phyloP scores from a whole-genome alignment of 30 jellyfish, hydroid and myxozoan species.

The Sanderia malayensis region DNA sequence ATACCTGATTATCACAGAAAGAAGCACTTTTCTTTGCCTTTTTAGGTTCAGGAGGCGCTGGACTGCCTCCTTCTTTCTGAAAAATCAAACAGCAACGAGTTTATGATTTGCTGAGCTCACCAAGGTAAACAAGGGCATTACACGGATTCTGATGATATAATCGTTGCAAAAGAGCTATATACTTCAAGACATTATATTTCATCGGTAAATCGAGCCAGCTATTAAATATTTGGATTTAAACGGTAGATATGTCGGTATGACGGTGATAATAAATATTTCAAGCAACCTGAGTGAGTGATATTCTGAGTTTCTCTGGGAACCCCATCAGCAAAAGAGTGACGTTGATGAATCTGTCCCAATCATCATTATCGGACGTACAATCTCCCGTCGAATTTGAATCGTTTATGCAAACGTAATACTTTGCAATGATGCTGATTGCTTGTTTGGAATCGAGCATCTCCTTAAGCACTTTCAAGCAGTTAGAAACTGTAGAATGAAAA shows the following conservation, averaged over 20 bases:
- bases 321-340: slow-evolving; percentile 69
- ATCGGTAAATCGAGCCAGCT: no score
- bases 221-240: no score
- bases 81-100: no score
- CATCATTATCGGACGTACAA: neutral
- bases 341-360: slow-evolving; percentile 61
- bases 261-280: no score
- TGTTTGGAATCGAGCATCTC: slow-evolving; percentile 9
- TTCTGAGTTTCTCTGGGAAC: slow-evolving; percentile 60
- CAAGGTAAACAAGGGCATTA: no score
- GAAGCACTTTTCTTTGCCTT: slow-evolving; percentile 82
- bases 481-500: slow-evolving; percentile 33
- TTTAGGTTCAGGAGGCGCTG: slow-evolving; percentile 93
- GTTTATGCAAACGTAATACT: slow-evolving; percentile 40
- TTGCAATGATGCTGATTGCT: slow-evolving; percentile 41
- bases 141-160: no score
- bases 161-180: no score
- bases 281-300: slow-evolving; percentile 25
- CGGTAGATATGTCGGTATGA: no score
- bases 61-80: slow-evolving; percentile 75
- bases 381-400: slow-evolving; percentile 11
- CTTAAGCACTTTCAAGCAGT: slow-evolving; percentile 43
- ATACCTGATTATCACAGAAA: slow-evolving; percentile 58
- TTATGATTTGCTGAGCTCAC: no score
- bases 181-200: no score